Base-by-base conservation (phyloP, 2,113 vertebrate genomes). In the Cyprinodon variegatus region DNA sequence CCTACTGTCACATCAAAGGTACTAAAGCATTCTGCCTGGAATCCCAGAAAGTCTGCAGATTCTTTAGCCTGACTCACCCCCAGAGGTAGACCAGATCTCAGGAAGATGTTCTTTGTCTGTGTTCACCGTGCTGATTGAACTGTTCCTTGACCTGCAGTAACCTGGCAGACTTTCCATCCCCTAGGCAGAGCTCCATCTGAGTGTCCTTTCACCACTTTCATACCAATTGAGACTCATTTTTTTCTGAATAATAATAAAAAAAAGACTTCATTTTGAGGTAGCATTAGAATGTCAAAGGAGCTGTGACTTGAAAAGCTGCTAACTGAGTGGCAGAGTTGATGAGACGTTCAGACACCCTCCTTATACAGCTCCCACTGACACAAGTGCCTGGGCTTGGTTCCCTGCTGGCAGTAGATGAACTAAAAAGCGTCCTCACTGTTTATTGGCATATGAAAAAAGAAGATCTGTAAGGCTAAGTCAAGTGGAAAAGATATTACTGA, bases 401-500 rank as follows among this genome's bases (percentile, higher is more conserved):
- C 84, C 86, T 70, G 77, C 86, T 92, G 92, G 93, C 82, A 86
- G 69, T 76, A 90, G 82, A 92, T 91, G 76, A 90, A 93, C 90
- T 89, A 84, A 78, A 94, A 91, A 72, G 53, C 73, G 83, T 85
- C 82, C 85, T 84, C 64, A 79, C 87, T 88, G 86, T 87, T 89
- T 90, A 88, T 89, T 93, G 93, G 93, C 93, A 90, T 72, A 84
- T 81, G 91, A 94, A 92, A 87, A 93, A 90, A 92, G 89, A 83
- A 87, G 89, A 91, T 88, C 91, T 74, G 74, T 72, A 80, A 81
- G 90, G 87, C 88, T 82, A 81, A 85, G 88, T 66, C 61, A 76
- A 67, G 75, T 70, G 66, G 79, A 79, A 85, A 88, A 81, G 78
- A 82, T 90, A 90, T 84, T 86, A 92, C 93, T 91, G 91, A 92